Percentiles rank a stretch among this genome's conserved stretches.
Conservation (phyloP, 2,888 invertebrate species). For the Antheraea assamensis region DNA sequence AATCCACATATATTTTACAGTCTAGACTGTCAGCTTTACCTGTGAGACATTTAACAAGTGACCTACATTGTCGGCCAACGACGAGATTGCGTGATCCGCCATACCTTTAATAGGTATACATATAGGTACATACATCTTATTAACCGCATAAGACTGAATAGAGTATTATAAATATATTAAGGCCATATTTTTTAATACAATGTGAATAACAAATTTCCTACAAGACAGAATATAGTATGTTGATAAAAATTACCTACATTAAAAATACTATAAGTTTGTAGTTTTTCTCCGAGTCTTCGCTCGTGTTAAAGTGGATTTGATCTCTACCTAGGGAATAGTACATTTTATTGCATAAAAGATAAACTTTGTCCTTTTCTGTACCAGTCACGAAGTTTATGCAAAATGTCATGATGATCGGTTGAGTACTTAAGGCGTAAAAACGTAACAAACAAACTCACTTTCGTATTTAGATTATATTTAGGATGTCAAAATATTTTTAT, state of each 20-base stretch:
- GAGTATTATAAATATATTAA: constrained; percentile 1
- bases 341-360: no score
- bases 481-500: no score
- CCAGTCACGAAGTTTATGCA: no score
- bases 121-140: neutral
- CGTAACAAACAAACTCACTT: no score
- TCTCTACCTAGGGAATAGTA: no score
- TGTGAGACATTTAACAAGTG: constrained; percentile 34
- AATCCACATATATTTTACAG: neutral
- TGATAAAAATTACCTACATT: neutral
- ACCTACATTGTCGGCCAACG: constrained; percentile 34
- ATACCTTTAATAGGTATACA: neutral
- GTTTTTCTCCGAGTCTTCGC: no score
- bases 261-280: no score
- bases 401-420: no score
- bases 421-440: no score
- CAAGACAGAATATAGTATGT: neutral
- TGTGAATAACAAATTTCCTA: neutral
- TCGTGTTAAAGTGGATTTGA: no score
- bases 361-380: no score
- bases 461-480: no score
- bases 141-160: neutral
- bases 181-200: neutral
- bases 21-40: constrained; percentile 24
- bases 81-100: constrained; percentile 40